phyloP scores from a whole-genome alignment of 1,140 invertebrate species.

The Diprion similis region DNA sequence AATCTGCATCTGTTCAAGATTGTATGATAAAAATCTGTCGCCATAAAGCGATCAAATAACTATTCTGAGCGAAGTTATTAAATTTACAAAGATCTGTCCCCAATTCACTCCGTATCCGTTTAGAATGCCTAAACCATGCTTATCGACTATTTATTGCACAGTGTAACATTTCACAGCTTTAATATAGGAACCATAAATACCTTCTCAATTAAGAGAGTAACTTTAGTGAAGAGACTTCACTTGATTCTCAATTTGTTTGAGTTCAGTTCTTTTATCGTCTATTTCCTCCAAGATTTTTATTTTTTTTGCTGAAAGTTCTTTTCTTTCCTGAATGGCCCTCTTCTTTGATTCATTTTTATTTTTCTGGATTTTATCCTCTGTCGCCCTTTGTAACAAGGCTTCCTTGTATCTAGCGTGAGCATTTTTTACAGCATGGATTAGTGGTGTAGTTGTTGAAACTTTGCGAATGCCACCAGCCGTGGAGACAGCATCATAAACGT shows the following conservation, averaged over 20 bases:
- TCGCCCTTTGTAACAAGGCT: slow-evolving; percentile 15
- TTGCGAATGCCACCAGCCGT: slow-evolving; percentile 20
- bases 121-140: too few species aligned
- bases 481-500: slow-evolving; percentile 26
- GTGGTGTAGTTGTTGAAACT: slow-evolving; percentile 21
- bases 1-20: too few species aligned
- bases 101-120: too few species aligned
- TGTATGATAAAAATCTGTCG: too few species aligned
- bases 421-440: slow-evolving; percentile 24
- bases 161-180: too few species aligned
- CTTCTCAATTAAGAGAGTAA: too few species aligned
- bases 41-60: too few species aligned
- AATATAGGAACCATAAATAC: too few species aligned
- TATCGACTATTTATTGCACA: too few species aligned
- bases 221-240: not conserved
- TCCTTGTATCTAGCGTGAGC: slow-evolving; percentile 22
- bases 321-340: not conserved
- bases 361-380: slow-evolving; percentile 8
- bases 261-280: not conserved
- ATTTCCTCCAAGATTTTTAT: not conserved
- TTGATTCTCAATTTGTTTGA: not conserved
- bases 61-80: too few species aligned
- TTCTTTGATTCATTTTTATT: not conserved
- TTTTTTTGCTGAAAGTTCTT: not conserved
- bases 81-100: too few species aligned